These are phyloP conservation scores for Horisme vitalbata DNA, from an alignment of 2,888 invertebrate species.

Conservation along the genomic window DNA sequence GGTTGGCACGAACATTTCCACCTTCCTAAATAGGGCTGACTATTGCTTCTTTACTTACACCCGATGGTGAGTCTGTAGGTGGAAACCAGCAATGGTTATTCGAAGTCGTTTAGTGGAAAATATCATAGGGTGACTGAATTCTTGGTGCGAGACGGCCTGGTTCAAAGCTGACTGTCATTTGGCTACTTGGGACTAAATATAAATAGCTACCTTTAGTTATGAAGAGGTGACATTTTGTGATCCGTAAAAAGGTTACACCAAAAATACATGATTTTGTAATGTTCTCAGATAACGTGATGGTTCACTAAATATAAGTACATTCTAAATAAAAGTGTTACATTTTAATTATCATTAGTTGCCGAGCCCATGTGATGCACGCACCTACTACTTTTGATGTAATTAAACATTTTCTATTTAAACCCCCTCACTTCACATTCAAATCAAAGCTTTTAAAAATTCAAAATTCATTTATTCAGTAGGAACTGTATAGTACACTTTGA, in stretches of 20 bases:
- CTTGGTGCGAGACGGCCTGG: constrained; percentile 24
- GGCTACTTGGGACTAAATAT: constrained; percentile 24
- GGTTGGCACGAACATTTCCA: constrained; percentile 37
- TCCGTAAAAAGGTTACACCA: background rate
- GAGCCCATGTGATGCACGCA: too few species aligned
- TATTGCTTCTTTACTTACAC: constrained; percentile 41
- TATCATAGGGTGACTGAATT: background rate
- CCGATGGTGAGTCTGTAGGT: background rate
- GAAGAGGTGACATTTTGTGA: constrained; percentile 12
- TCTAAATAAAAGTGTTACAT: too few species aligned
- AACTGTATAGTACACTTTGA: too few species aligned
- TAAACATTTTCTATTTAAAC: too few species aligned
- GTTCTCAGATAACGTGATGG: too few species aligned
- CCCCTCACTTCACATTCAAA: too few species aligned
- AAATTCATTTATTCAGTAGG: too few species aligned
- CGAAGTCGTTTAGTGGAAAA: background rate
- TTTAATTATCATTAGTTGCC: too few species aligned
- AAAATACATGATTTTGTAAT: too few species aligned
- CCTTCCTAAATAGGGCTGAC: constrained; percentile 30
- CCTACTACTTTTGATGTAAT: too few species aligned
- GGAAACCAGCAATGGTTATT: constrained; percentile 13
- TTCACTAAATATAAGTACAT: too few species aligned
- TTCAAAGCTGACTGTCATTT: constrained; percentile 27
- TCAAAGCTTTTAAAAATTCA: too few species aligned
- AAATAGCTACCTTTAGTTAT: constrained; percentile 22